Base-by-base conservation (phyloP, 2,113 vertebrate species). In the Psophia crepitans region DNA sequence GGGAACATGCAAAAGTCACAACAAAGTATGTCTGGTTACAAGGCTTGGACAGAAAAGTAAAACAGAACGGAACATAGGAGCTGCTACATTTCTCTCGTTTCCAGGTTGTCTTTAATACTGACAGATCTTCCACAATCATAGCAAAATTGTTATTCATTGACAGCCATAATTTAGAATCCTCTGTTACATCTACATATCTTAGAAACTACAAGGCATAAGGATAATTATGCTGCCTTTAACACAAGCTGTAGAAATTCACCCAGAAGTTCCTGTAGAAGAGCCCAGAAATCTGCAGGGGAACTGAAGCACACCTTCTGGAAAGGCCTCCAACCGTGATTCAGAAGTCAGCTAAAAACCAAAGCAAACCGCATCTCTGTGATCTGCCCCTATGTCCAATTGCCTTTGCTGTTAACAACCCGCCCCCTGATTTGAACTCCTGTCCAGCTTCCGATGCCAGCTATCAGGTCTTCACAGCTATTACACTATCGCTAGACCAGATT, bases 211-310 rank as follows among this genome's bases (percentile, higher is more conserved):
- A 96, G 79, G 92, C 95, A 96, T 96, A 96, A 96, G 95, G 95
- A 95, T 92, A 97, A 96, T 96, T 97, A 96, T 95, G 94, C 96
- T 89, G 95, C 93, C 92, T 96, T 96, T 70, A 96, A 96, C 90
- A 96, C 85, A 94, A 95, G 86, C 93, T 92, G 90, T 90, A 96
- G 75, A 95, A 96, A 94, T 94, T 96, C 88, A 96, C 89, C 96
- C 93, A 94, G 86, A 93, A 96, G 66, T 41, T 95, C 48, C 73
- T 92, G 90, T 84, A 89, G 94, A 78, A 48, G 33, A 94, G 92
- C 86, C 88, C 89, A 97, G 80, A 92, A 96, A 91, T 91, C 85
- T 90, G 66, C 5, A 74, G 75, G 35, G 65, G 56, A 95, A 78
- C 78, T 32, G 77, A 95, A 94, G 54, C 7, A 11, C 0, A 21